These are phyloP conservation scores for Tyrannus savana DNA, from an alignment of 2,113 vertebrate species.

Conservation along the genomic window DNA sequence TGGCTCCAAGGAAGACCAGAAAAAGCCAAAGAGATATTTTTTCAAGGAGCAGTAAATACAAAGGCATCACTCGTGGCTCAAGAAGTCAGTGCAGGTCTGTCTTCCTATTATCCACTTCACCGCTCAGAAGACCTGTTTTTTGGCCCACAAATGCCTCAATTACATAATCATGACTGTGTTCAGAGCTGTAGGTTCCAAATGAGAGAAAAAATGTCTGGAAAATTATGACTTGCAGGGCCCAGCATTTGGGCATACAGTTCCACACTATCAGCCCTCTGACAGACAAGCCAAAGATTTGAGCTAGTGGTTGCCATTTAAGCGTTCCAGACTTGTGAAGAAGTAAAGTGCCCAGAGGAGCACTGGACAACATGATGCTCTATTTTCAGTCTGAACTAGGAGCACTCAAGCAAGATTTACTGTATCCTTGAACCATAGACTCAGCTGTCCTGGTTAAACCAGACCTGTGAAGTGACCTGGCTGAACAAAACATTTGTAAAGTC, in stretches of 20 bases:
- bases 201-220: neutral
- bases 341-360: neutral
- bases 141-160: neutral
- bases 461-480: neutral
- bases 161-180: neutral
- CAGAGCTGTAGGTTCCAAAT: neutral
- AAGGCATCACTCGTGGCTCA: rapidly evolving
- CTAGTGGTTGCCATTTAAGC: neutral
- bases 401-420: neutral
- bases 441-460: neutral
- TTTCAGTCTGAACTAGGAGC: neutral
- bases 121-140: neutral
- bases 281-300: neutral
- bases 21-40: neutral
- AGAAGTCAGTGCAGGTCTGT: neutral
- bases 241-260: neutral
- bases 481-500: neutral
- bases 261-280: neutral
- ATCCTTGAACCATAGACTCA: neutral
- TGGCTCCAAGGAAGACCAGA: neutral
- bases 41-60: neutral
- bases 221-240: neutral
- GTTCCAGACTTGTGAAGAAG: neutral
- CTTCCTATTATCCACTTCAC: neutral
- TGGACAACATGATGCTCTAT: neutral